phyloP scores from a whole-genome alignment of 2,888 invertebrate species.

The Drosophila infuscata region DNA sequence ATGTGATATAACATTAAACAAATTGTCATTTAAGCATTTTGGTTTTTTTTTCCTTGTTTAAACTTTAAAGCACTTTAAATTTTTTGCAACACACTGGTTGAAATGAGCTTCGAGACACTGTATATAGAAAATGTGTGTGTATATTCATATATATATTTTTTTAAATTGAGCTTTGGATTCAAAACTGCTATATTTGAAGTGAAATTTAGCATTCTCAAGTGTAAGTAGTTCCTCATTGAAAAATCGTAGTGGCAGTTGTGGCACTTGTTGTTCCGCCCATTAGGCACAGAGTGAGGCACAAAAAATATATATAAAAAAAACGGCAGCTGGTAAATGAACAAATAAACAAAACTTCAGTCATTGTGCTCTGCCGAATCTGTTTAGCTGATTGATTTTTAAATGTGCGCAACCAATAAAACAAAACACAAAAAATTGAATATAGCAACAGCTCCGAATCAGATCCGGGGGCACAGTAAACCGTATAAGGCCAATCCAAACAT shows the following conservation, averaged over 20 bases:
- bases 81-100: too few species aligned
- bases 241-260: constrained; percentile 34
- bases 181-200: not conserved
- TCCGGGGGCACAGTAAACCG: not conserved
- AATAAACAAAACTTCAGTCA: constrained; percentile 79
- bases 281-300: constrained; percentile 46
- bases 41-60: too few species aligned
- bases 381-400: constrained; percentile 59
- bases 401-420: constrained; percentile 75
- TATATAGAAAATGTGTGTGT: not conserved
- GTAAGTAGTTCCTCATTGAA: constrained; percentile 21
- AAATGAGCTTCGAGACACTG: too few species aligned
- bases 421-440: constrained; percentile 17
- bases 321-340: constrained; percentile 49
- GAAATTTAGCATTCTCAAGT: constrained; percentile 14
- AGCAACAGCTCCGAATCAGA: constrained; percentile 11
- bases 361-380: constrained; percentile 43
- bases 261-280: constrained; percentile 47
- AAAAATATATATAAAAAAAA: not conserved
- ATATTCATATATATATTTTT: not conserved
- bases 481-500: constrained; percentile 4
- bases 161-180: constrained; percentile 1
- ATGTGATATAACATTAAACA: too few species aligned
- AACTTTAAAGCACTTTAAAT: too few species aligned
- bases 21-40: too few species aligned